These are phyloP conservation scores for Alligator sinensis DNA, from an alignment of 2,113 vertebrate genomes.

Conservation along the genomic window DNA sequence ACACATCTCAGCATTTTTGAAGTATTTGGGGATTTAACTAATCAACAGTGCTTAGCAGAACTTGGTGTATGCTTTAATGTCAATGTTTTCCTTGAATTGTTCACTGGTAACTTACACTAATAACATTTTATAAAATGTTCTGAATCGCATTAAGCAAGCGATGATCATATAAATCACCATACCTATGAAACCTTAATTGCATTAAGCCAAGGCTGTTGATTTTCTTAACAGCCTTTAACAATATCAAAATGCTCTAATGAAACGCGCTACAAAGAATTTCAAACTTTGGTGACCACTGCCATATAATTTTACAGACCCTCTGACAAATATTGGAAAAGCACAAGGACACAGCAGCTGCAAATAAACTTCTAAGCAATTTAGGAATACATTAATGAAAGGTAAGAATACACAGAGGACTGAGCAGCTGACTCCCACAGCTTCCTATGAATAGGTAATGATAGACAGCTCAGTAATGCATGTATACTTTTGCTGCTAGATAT, in stretches of 20 bases:
- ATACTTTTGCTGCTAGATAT: neutral
- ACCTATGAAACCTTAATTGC: constrained; percentile 62
- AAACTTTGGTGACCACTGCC: constrained; percentile 56
- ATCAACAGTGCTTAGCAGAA: neutral
- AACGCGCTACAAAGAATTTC: constrained; percentile 45
- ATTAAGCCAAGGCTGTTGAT: constrained; percentile 57
- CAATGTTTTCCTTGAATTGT: constrained; percentile 43
- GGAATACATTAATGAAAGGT: constrained; percentile 34
- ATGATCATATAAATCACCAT: constrained; percentile 57
- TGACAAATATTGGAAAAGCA: constrained; percentile 40
- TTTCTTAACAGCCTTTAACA: constrained; percentile 41
- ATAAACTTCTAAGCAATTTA: constrained; percentile 62
- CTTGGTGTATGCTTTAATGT: constrained; percentile 31
- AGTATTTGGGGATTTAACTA: constrained; percentile 21
- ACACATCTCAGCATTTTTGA: neutral
- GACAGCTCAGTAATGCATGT: neutral
- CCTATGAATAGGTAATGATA: neutral
- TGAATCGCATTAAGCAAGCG: constrained; percentile 31
- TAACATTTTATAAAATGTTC: constrained; percentile 35
- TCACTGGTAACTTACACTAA: constrained; percentile 38
- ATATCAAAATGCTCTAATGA: constrained; percentile 57
- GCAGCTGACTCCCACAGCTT: neutral
- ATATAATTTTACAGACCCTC: constrained; percentile 52
- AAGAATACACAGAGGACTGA: constrained; percentile 30
- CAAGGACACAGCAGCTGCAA: constrained; percentile 49